These are phyloP conservation scores for Holothuria glaberrima DNA, from an alignment of 35 echinoderm and acorn worm species.

Conservation along the genomic window DNA sequence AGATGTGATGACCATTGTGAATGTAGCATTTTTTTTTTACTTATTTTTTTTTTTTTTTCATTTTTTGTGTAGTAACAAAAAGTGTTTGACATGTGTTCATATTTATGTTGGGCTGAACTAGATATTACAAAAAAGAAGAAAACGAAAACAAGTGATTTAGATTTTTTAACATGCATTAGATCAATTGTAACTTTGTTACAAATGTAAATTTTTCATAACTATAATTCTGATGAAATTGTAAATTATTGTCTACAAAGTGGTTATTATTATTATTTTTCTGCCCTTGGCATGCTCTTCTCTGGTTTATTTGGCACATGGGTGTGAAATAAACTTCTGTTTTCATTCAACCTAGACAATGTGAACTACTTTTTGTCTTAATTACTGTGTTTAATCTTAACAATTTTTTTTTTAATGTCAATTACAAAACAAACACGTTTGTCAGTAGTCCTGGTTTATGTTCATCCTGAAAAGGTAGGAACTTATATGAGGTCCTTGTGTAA, in stretches of 20 bases:
- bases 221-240: constrained; percentile 65
- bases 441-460: too few relatives aligned
- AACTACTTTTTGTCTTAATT: too few relatives aligned
- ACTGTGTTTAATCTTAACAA: too few relatives aligned
- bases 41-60: constrained; percentile 19
- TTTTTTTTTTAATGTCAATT: too few relatives aligned
- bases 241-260: constrained; percentile 64
- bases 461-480: too few relatives aligned
- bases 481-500: too few relatives aligned
- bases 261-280: constrained; percentile 60
- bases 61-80: constrained; percentile 50
- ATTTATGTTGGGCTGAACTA: constrained; percentile 59
- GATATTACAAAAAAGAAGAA: constrained; percentile 31
- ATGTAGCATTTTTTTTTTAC: constrained; percentile 3
- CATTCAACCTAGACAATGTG: constrained; percentile 5
- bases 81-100: constrained; percentile 49
- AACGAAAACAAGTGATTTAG: constrained; percentile 52
- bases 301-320: constrained; percentile 59
- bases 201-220: constrained; percentile 65
- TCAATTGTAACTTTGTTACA: constrained; percentile 60
- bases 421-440: too few relatives aligned
- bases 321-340: constrained; percentile 62
- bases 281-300: constrained; percentile 57
- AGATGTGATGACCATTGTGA: constrained; percentile 44
- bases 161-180: constrained; percentile 65